Conservation (phyloP, 2,797 vertebrate species). For the Sebastes steindachneri region DNA sequence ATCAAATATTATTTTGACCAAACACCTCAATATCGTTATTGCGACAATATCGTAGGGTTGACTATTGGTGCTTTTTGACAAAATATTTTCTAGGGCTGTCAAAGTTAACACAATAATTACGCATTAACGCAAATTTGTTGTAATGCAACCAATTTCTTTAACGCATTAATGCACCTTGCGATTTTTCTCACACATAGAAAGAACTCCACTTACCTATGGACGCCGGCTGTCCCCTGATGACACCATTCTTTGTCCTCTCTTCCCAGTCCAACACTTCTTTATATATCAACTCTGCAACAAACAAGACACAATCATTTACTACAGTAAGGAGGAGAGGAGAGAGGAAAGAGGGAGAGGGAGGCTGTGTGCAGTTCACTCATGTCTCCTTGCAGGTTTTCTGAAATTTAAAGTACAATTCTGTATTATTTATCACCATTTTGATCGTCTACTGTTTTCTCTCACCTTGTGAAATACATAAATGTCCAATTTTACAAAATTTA, state of each 20-base stretch:
- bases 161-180: too few species aligned
- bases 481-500: neutral
- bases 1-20: too few species aligned
- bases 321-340: neutral
- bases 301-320: neutral
- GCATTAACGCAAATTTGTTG: too few species aligned
- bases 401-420: too few species aligned
- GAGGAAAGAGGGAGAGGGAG: neutral
- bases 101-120: too few species aligned
- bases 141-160: too few species aligned
- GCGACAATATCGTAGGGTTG: too few species aligned
- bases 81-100: too few species aligned
- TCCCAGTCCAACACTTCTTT: slow-evolving; percentile 98
- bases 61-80: too few species aligned
- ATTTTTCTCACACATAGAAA: too few species aligned
- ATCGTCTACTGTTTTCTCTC: neutral
- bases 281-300: slow-evolving; percentile 94
- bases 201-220: slow-evolving; percentile 92
- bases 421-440: neutral
- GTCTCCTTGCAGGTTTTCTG: neutral
- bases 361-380: neutral
- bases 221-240: slow-evolving; percentile 93
- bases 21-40: too few species aligned
- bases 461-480: neutral
- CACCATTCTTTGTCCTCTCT: slow-evolving; percentile 95